Percentiles rank a stretch among this genome's conserved stretches.
phyloP scores from a whole-genome alignment of 2,888 invertebrate genomes.

The Tenthredo livida region DNA sequence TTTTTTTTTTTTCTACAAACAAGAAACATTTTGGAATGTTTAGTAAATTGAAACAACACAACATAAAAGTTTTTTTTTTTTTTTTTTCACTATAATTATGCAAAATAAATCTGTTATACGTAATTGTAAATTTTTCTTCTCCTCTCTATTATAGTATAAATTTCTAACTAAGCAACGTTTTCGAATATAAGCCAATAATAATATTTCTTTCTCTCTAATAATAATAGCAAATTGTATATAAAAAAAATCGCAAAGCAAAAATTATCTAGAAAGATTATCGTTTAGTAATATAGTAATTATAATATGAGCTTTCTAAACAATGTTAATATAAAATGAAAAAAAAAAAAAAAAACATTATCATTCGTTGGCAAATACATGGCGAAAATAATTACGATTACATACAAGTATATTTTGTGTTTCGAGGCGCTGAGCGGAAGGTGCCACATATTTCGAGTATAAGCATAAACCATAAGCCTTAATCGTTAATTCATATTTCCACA shows the following conservation, averaged over 20 bases:
- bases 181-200: constrained; percentile 25
- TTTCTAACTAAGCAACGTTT: constrained; percentile 48
- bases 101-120: constrained; percentile 44
- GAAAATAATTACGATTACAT: constrained; percentile 74
- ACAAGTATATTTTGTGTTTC: constrained; percentile 68
- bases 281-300: constrained; percentile 67
- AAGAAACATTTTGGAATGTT: constrained; percentile 75
- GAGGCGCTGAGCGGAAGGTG: constrained; percentile 75
- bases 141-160: constrained; percentile 23
- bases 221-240: constrained; percentile 27
- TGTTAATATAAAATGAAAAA: constrained; percentile 71
- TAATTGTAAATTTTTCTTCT: constrained; percentile 16
- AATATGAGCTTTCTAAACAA: constrained; percentile 74
- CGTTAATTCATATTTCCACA: constrained; percentile 12
- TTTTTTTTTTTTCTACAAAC: constrained; percentile 60
- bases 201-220: constrained; percentile 11
- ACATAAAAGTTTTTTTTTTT: constrained; percentile 25
- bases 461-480: constrained; percentile 63
- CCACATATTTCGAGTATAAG: constrained; percentile 51
- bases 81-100: constrained; percentile 4
- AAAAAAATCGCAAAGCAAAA: constrained; percentile 59
- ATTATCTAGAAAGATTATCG: constrained; percentile 76
- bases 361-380: constrained; percentile 78
- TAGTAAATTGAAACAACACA: constrained; percentile 68
- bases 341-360: constrained; percentile 68